Percentiles rank a stretch among this genome's conserved stretches.
Evolutionary conservation across 2,113 vertebrate species (phyloP).

Genomic region (Limnothrissa miodon): DNA sequence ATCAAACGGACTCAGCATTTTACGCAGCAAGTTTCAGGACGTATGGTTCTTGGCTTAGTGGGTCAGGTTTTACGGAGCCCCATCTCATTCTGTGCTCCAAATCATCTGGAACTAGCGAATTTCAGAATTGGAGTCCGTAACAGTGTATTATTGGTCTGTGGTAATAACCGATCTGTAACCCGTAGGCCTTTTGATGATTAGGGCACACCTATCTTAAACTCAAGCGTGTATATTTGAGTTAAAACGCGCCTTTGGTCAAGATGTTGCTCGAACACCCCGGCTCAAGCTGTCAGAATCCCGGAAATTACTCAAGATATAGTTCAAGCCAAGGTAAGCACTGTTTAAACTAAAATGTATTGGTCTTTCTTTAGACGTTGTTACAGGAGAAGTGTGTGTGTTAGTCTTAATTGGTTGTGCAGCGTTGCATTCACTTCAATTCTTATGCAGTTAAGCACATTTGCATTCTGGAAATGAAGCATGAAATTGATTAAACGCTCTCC

Average conservation of each 20-base stretch:
- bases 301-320: constrained; percentile 71
- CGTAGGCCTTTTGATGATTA: neutral
- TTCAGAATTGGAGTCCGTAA: neutral
- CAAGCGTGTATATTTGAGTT: constrained; percentile 27
- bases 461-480: neutral
- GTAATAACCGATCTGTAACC: neutral
- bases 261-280: constrained; percentile 80
- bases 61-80: neutral
- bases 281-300: constrained; percentile 73
- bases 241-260: constrained; percentile 30
- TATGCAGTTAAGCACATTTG: neutral
- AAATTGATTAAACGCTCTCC: neutral
- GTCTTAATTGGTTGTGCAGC: neutral
- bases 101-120: neutral
- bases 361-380: neutral
- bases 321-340: constrained; percentile 74
- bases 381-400: neutral
- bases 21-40: neutral
- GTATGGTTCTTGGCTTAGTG: neutral
- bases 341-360: neutral
- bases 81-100: neutral
- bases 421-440: neutral
- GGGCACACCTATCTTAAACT: neutral
- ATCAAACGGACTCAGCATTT: constrained; percentile 6
- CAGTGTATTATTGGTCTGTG: neutral